These are phyloP conservation scores for Drosophila arawakana DNA, from an alignment of 1,140 invertebrate genomes.

Conservation along the genomic window DNA sequence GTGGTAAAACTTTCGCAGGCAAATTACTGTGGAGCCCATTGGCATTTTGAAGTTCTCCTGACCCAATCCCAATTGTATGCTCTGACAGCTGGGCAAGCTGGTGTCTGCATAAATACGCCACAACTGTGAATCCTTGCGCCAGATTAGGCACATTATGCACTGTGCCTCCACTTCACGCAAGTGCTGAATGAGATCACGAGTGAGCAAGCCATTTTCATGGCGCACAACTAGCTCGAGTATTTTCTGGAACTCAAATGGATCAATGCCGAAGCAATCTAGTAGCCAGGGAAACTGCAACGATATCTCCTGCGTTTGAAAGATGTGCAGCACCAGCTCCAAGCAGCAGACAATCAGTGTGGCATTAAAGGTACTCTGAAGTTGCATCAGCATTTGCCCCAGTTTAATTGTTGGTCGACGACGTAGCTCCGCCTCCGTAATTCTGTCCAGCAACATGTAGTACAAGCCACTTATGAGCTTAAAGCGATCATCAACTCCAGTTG, in stretches of 20 bases:
- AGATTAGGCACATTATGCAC: conserved; percentile 96
- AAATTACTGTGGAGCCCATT: conserved; percentile 33
- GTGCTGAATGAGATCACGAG: conserved; percentile 97
- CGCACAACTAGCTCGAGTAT: conserved; percentile 97
- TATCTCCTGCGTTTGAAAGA: conserved; percentile 89
- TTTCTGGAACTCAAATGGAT: conserved; percentile 97
- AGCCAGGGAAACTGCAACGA: conserved; percentile 94
- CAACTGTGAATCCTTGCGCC: conserved; percentile 93
- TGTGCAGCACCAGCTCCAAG: conserved; percentile 95
- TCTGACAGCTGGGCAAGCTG: conserved; percentile 87
- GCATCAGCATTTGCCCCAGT: conserved; percentile 87
- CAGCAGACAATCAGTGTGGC: conserved; percentile 95
- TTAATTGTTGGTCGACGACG: conserved; percentile 88
- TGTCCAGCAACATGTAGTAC: conserved; percentile 95
- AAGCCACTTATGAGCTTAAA: conserved; percentile 80
- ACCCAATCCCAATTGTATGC: conserved; percentile 84
- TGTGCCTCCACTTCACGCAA: conserved; percentile 97
- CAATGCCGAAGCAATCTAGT: conserved; percentile 91
- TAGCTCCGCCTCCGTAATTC: conserved; percentile 92
- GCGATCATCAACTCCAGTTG: conserved; percentile 9
- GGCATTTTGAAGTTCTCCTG: conserved; percentile 71
- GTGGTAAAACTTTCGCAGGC: conserved; percentile 92
- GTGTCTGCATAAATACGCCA: conserved; percentile 89
- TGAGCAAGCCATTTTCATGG: conserved; percentile 93
- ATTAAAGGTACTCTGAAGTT: conserved; percentile 89